Base-by-base conservation (phyloP, 2,113 vertebrate genomes). In the Dasyprocta punctata region DNA sequence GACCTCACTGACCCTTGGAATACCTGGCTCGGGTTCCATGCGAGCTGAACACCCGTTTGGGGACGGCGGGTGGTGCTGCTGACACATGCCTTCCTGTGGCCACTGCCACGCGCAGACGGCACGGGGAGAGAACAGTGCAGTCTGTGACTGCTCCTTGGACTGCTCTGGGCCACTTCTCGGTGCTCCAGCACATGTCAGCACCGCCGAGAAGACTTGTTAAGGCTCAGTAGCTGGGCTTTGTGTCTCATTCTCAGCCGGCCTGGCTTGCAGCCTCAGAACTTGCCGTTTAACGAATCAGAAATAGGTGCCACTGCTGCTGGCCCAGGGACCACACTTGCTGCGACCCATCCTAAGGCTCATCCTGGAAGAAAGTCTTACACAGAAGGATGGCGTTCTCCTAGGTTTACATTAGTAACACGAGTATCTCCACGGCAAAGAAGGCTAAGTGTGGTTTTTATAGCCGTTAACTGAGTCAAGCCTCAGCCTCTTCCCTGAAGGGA, bases 361-460 rank as follows among this genome's bases (percentile, higher is more conserved):
- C 65, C 22, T 61, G 10, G 61, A 87, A 91, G 73, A 52, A 90
- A 69, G 85, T 65, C 44, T 65, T 75, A 5, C 20, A 7, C 0
- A 5, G 19, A 63, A 36, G 67, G 44, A 44, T 16, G 9, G 60
- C 85, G 13, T 13, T 78, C 33, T 80, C 36, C 54, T 56, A 56
- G 54, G 54, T 56, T 17, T 33, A 49, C 4, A 8, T 94, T 36
- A 84, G 30, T 61, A 54, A 90, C 56, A 41, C 30, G 41, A 47
- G 44, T 20, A 47, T 19, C 16, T 92, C 71, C 11, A 26, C 16
- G 63, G 75, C 54, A 61, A 49, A 44, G 77, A 96, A 92, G 54
- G 11, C 28, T n/a, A 84, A 69, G 30, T 56, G 7, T 90, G 49
- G 58, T 54, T 97, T 96, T 92, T 92, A 77, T 41, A 49, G 84